These are phyloP conservation scores for Xerus rutilus DNA, from an alignment of 2,797 vertebrate genomes.

Conservation along the genomic window DNA sequence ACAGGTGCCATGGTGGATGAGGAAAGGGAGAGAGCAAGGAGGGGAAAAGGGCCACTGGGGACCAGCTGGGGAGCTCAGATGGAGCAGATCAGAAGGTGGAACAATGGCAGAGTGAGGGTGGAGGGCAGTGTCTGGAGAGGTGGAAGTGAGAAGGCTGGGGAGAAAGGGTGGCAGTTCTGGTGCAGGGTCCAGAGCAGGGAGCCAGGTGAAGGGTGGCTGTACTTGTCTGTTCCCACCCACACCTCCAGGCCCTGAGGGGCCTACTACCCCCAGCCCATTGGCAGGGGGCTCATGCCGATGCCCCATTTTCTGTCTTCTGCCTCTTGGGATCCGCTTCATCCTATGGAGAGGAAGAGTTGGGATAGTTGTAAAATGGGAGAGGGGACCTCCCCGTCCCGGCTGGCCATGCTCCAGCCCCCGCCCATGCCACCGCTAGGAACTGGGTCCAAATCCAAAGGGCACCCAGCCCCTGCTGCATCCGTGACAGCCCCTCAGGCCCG, in stretches of 20 bases:
- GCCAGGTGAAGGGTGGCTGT: constrained; percentile 64
- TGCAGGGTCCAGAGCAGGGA: constrained; percentile 65
- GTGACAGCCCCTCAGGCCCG: constrained; percentile 42
- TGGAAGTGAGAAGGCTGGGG: constrained; percentile 66
- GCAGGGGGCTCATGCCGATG: constrained; percentile 87
- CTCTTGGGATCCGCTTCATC: constrained; percentile 91
- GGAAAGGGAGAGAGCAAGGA: background rate
- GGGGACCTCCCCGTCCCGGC: background rate
- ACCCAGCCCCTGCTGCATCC: constrained; percentile 55
- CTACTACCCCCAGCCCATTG: constrained; percentile 72
- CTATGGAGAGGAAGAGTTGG: constrained; percentile 71
- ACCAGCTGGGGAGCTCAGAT: constrained; percentile 55
- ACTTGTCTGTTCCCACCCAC: constrained; percentile 56
- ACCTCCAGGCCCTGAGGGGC: constrained; percentile 60
- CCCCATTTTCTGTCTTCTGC: constrained; percentile 91
- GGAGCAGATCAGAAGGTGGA: constrained; percentile 74
- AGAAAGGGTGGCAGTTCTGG: constrained; percentile 63
- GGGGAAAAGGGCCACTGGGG: background rate
- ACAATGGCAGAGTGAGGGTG: constrained; percentile 66
- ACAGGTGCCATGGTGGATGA: background rate
- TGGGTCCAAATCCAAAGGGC: constrained; percentile 38
- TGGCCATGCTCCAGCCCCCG: background rate
- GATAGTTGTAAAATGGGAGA: background rate
- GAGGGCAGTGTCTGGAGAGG: constrained; percentile 65
- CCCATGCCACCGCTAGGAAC: background rate